phyloP scores from a whole-genome alignment of 2,888 invertebrate genomes.

The Mythimna lalbum region DNA sequence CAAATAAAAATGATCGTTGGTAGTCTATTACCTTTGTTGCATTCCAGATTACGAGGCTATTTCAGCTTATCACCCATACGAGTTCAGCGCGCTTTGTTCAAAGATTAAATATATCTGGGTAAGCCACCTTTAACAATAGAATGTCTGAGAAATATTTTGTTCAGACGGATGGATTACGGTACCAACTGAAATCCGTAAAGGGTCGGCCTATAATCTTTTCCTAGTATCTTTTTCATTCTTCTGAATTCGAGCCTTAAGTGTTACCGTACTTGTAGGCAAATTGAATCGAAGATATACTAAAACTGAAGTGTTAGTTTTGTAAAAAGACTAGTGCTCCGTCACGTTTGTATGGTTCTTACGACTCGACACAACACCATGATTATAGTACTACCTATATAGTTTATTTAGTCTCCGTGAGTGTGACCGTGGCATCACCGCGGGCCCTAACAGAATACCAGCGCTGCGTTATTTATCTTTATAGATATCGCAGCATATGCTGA shows the following conservation, averaged over 20 bases:
- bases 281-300: conserved; percentile 15
- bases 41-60: conserved; percentile 1
- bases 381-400: too few species aligned
- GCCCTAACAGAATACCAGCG: too few species aligned
- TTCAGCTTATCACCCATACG: neutral
- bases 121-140: conserved; percentile 16
- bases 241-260: conserved; percentile 16
- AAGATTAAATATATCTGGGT: conserved; percentile 4
- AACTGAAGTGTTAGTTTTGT: neutral
- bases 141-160: conserved; percentile 28
- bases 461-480: too few species aligned
- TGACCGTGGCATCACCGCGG: too few species aligned
- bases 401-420: too few species aligned
- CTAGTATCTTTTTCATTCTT: conserved; percentile 29
- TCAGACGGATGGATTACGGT: conserved; percentile 26
- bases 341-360: neutral
- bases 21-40: neutral
- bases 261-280: conserved; percentile 18
- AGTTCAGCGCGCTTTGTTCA: conserved; percentile 11
- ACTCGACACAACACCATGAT: neutral
- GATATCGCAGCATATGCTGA: too few species aligned
- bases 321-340: neutral
- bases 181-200: conserved; percentile 31
- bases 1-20: neutral
- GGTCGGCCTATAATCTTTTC: conserved; percentile 36